These are phyloP conservation scores for Scalopus aquaticus DNA, from an alignment of 2,113 vertebrate genomes.

Conservation along the genomic window DNA sequence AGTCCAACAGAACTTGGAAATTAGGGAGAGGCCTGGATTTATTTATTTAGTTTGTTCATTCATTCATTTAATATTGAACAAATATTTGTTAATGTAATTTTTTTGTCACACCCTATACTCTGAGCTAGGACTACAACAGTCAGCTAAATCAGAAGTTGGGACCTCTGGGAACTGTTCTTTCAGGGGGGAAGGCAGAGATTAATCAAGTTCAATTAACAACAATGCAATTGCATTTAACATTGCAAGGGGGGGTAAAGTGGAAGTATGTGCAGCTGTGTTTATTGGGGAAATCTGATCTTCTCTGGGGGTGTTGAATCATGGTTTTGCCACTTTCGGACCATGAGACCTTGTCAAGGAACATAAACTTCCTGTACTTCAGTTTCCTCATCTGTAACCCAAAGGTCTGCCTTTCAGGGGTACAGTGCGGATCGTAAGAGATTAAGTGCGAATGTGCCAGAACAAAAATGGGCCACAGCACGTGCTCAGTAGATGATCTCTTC, in stretches of 20 bases:
- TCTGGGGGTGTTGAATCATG: not conserved
- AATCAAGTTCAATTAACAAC: not conserved
- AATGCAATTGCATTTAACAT: not conserved
- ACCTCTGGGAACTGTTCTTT: not conserved
- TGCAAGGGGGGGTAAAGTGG: not conserved
- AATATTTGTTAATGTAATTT: not conserved
- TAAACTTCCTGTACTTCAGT: not conserved
- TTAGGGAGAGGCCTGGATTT: not conserved
- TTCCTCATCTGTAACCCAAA: not conserved
- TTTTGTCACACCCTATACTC: not conserved
- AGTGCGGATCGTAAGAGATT: not conserved
- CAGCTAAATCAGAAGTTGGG: not conserved
- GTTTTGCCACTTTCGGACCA: not conserved
- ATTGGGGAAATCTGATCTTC: not conserved
- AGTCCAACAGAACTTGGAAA: not conserved
- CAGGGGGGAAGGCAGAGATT: not conserved
- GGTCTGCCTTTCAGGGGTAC: not conserved
- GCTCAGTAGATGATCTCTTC: not conserved
- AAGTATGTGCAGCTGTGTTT: not conserved
- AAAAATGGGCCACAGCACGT: no score
- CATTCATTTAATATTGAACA: not conserved
- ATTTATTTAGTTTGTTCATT: not conserved
- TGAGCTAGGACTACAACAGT: not conserved
- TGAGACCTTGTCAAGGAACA: not conserved
- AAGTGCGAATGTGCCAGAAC: fast-evolving